Conservation (phyloP, 1,140 invertebrate genomes). For the Meteorus sp. region DNA sequence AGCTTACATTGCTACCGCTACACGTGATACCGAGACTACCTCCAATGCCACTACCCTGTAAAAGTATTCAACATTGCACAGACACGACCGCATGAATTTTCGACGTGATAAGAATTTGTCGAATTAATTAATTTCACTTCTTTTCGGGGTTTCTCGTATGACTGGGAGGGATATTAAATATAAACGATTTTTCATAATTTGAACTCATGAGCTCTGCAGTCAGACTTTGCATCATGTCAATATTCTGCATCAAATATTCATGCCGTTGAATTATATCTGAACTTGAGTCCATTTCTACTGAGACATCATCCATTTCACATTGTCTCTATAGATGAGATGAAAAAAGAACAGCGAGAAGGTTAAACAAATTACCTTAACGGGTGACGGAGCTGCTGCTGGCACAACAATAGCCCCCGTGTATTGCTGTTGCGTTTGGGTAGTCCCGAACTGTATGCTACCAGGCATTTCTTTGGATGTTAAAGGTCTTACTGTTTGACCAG, state of each 20-base stretch:
- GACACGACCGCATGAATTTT: too few species aligned
- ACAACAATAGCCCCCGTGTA: conserved; percentile 56
- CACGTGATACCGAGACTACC: conserved; percentile 46
- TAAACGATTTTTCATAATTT: too few species aligned
- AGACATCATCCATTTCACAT: neutral
- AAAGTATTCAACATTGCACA: neutral
- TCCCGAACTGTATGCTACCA: conserved; percentile 55
- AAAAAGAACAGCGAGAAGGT: neutral
- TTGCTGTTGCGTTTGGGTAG: conserved; percentile 53
- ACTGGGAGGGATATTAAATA: too few species aligned
- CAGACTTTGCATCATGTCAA: neutral
- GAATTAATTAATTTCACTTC: too few species aligned
- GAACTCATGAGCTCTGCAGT: conserved; percentile 18
- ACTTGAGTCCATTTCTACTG: too few species aligned
- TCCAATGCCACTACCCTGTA: conserved; percentile 41
- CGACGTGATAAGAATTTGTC: too few species aligned
- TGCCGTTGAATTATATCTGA: too few species aligned
- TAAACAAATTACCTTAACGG: conserved; percentile 45
- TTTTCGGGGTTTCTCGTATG: neutral
- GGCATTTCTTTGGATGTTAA: conserved; percentile 57
- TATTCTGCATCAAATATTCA: neutral
- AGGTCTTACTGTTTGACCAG: conserved; percentile 53
- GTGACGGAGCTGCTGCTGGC: conserved; percentile 51
- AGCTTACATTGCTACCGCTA: conserved; percentile 44
- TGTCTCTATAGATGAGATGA: neutral